phyloP scores from a whole-genome alignment of 1,140 invertebrate genomes.

The Globodera rostochiensis region DNA sequence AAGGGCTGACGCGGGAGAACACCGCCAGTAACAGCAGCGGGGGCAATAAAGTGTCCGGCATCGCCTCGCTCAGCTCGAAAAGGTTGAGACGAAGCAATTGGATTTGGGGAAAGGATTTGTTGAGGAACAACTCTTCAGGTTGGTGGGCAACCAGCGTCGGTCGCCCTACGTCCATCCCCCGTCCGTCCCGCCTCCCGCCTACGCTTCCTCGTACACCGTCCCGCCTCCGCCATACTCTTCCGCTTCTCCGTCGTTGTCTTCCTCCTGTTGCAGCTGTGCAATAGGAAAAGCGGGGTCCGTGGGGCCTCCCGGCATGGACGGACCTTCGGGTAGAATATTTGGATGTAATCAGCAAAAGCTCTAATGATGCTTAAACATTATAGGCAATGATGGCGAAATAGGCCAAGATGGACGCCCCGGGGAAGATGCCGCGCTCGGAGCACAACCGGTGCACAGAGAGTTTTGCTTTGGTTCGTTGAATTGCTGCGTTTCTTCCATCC shows the following conservation, averaged over 20 bases:
- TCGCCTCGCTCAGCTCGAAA: constrained; percentile 4
- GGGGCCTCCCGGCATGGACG: constrained; percentile 25
- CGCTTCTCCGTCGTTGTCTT: neutral
- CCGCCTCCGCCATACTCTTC: neutral
- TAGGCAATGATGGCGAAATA: constrained; percentile 21
- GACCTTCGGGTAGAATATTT: neutral
- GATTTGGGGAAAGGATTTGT: neutral
- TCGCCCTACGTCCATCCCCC: neutral
- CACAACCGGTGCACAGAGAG: neutral
- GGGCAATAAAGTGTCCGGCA: constrained; percentile 6
- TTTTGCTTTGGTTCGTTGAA: constrained; percentile 18
- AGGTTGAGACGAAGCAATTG: neutral
- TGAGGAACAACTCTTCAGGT: neutral
- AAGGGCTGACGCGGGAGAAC: neutral
- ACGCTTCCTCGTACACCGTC: neutral
- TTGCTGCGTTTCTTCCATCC: neutral
- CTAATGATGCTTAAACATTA: neutral
- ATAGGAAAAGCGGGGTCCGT: constrained; percentile 20
- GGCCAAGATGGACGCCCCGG: constrained; percentile 10
- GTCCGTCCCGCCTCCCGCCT: constrained; percentile 7
- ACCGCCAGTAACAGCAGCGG: neutral
- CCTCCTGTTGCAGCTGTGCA: constrained; percentile 22
- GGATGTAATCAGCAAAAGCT: neutral
- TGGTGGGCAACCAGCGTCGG: neutral
- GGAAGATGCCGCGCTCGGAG: constrained; percentile 29